Conservation (phyloP, 2,888 invertebrate species). For the Nebria salina region DNA sequence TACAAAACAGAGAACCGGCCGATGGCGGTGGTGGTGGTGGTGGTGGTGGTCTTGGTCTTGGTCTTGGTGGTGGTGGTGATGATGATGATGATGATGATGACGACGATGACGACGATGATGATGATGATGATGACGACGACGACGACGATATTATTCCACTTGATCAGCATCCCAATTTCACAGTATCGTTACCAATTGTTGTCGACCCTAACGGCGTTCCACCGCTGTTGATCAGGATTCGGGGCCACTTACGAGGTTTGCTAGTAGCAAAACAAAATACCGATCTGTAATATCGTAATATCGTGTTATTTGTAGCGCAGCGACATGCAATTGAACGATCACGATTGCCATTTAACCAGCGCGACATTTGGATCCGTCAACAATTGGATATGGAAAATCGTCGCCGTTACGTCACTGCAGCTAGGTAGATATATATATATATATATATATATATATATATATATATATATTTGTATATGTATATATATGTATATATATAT, state of each 20-base stretch:
- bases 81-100: no score
- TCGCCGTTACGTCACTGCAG: neutral
- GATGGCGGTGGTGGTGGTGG: no score
- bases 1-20: neutral
- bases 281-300: neutral
- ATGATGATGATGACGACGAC: no score
- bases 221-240: neutral
- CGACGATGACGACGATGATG: no score
- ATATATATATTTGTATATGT: no score
- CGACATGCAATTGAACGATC: neutral
- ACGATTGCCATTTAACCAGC: constrained; percentile 9
- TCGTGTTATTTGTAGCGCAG: neutral
- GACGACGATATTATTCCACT: neutral
- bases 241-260: neutral
- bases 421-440: neutral
- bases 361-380: constrained; percentile 21
- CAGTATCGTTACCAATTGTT: constrained; percentile 1
- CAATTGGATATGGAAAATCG: constrained; percentile 30
- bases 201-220: neutral
- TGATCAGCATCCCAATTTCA: neutral
- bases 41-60: no score
- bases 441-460: no score
- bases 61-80: no score
- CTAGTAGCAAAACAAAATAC: no score
- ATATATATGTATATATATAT: no score